Base-by-base conservation (phyloP, 2,113 vertebrate species). In the Alligator sinensis region DNA sequence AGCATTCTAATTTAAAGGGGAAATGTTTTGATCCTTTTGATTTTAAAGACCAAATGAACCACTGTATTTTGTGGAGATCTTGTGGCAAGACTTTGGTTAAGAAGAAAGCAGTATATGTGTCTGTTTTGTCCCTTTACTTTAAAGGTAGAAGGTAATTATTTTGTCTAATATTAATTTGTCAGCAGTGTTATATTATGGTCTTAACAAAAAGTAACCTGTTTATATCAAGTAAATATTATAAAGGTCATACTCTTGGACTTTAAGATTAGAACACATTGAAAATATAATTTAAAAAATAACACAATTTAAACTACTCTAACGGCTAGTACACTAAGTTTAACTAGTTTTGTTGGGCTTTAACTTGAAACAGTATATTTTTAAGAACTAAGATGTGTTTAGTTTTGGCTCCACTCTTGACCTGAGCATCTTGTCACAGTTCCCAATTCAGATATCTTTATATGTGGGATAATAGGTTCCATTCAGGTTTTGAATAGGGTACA, bases 1-100 rank as follows among this genome's bases (percentile, higher is more conserved):
- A 84, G 38, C 88, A 57, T 9, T 91, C 17, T 58, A 84, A 61
- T 4, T n/a, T 80, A 79, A 92, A 92, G 64, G 59, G 82, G 89
- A 91, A 54, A 5, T 21, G 4, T 18, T 87, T 89, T 83, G 78
- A 81, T 92, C 77, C 81, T 94, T 88, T 85, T 4, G 77, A 1
- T 88, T 82, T 55, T 81, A 54, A 84, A 64, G 77, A 75, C 30
- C 66, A 82, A 82, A 28, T 55, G 19, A 77, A 16, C 66, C 22
- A 11, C 38, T 89, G 0, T 59, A 21, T 79, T 92, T 87, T 91
- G 47, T 77, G 38, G 84, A 82, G 24, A 30, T 30, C 61, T 30
- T 75, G 54, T 61, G 54, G 11, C 58, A 82, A 64, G 76, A 77
- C 21, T 28, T 47, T 90, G 78, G 8, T 66, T 78, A 55, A 30